Base-by-base conservation (phyloP, 1,140 invertebrate species). In the Sitodiplosis mosellana region DNA sequence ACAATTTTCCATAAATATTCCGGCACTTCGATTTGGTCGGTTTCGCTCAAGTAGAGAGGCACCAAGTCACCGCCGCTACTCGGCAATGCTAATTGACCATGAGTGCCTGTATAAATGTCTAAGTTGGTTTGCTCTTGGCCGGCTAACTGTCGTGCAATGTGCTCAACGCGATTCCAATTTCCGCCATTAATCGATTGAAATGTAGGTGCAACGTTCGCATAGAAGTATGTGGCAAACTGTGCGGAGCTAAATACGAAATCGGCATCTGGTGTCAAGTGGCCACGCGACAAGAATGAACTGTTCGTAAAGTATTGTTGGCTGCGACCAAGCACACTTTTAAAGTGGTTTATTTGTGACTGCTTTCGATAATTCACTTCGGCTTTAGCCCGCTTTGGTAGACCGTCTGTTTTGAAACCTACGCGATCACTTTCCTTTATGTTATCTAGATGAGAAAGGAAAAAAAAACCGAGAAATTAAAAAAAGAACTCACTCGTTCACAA, bases 191-290 rank as follows among this genome's bases (percentile, higher is more conserved):
- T 59, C 43, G 38, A 51, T 51, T 71, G 70, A 70, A 70, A 76
- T 54, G 74, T 70, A 5, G 73, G 74, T 18, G 63, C 59, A 1
- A 56, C 64, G 53, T 76, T 76, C 14, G 71, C 51, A 51, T 69
- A 74, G 53, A 65, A 70, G 50, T 69, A 75, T 0, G 71, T 71
- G 1, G 66, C 55, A 42, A 61, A 60, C 53, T 74, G 70, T 47
- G 65, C 60, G 2, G 62, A 53, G 4, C 57, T 58, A 22, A 67
- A 65, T 17, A 69, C 54, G 54, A 72, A 72, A 56, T 76, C 73
- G 2, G 65, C 69, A 50, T 70, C 63, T 0, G 74, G 68, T 4
- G 70, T 59, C 20, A 75, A 53, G 50, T 75, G 74, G 6, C 73
- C 73, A 46, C 68, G 58, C 2, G 69, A 63, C 19, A 75, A 49